Evolutionary conservation across 2,113 vertebrate genomes (phyloP), one percentile per base, ranked within the genome.

Genomic region (Ardeotis arabs): DNA sequence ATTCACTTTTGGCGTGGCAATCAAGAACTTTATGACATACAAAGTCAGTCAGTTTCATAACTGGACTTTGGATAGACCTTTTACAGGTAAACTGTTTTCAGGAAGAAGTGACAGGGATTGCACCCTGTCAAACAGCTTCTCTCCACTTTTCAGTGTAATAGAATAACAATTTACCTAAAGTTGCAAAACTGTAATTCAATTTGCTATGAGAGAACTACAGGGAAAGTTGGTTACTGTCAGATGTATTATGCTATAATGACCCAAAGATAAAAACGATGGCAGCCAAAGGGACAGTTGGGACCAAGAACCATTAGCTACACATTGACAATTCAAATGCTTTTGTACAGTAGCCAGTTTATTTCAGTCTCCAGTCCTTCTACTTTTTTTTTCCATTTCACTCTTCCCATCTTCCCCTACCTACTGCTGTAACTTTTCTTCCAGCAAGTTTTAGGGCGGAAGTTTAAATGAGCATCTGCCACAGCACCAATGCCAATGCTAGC

Each of bases 381-480:
- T 23, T 92, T 74, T 66, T 41, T 41, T 82, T 27, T 22, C 56
- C 12, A 7, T 69, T 94, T 91, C 31, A 37, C 16, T 88, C 44
- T 59, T 77, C 33, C 24, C 41, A n/a, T 55, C 47, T 77, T 41
- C 45, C 21, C 58, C 58, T 23, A 56, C 84, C 68, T 88, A 88
- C 62, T 73, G 64, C 75, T 87, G 35, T 82, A 93, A 78, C 69
- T 96, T 96, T 96, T 88, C 70, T 90, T 96, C 91, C 88, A 96
- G 85, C 63, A 94, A 81, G 95, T 96, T 95, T 96, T 78, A 94
- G 95, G 92, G 70, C 84, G 80, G 87, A 96, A 97, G 97, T 97
- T 98, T 98, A 98, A 98, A 98, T 97, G 98, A 98, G 98, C 98
- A 98, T 98, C 98, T 98, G 98, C 97, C 98, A 90, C 97, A 96